Conservation (phyloP, 2,797 vertebrate genomes). For the Intellagama lesueurii region DNA sequence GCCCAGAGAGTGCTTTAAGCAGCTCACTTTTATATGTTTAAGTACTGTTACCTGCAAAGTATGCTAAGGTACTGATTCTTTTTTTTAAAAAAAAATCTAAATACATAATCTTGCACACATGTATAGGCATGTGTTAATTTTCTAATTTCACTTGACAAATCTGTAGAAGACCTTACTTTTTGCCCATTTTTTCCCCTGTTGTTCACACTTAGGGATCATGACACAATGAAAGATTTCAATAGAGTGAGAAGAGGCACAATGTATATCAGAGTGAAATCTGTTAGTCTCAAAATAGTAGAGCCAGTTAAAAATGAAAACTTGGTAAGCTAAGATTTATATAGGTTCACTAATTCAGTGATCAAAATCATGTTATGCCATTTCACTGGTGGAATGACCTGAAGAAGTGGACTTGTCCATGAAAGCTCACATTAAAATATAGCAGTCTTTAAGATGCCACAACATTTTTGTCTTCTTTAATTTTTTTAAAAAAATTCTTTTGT, state of each 20-base stretch:
- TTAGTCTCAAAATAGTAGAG: background rate
- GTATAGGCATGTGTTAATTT: background rate
- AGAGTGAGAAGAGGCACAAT: background rate
- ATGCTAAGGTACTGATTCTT: background rate
- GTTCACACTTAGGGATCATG: background rate
- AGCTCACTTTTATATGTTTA: background rate
- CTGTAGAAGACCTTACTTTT: background rate
- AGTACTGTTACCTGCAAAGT: background rate
- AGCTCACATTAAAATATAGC: no score
- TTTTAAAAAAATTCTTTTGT: no score
- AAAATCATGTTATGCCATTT: no score
- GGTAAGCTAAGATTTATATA: no score
- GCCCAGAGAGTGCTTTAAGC: no score
- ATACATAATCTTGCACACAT: background rate
- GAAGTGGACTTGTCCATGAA: no score
- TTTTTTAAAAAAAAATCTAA: background rate
- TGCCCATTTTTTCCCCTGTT: background rate
- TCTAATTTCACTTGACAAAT: background rate
- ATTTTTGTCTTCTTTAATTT: no score
- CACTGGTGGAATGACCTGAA: no score
- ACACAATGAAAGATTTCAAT: background rate
- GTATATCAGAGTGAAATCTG: background rate
- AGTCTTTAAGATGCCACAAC: no score
- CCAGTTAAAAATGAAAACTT: background rate
- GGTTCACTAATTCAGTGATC: no score